These are phyloP conservation scores for Pyrrhia umbra DNA, from an alignment of 2,888 invertebrate species.

Conservation along the genomic window DNA sequence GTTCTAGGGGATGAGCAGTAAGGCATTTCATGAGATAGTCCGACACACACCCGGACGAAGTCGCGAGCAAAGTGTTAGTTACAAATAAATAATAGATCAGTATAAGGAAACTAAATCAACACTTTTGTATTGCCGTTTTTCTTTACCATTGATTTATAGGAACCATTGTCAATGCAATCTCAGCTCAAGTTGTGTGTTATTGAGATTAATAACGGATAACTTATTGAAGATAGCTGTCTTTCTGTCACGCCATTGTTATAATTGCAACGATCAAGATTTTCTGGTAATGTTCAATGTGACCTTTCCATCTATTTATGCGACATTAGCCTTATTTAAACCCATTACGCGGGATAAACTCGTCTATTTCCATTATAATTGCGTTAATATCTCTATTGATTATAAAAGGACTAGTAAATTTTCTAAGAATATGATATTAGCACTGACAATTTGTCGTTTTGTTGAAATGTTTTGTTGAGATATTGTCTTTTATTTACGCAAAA, in stretches of 20 bases:
- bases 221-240: conserved; percentile 25
- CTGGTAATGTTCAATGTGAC: conserved; percentile 26
- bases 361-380: conserved; percentile 24
- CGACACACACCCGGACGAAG: too few relatives aligned
- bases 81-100: conserved; percentile 31
- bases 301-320: conserved; percentile 59
- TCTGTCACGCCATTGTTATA: conserved; percentile 51
- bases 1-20: too few relatives aligned
- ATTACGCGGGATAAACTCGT: conserved; percentile 11
- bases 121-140: conserved; percentile 22
- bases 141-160: conserved; percentile 24
- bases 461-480: neutral
- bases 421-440: neutral
- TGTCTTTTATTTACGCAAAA: neutral
- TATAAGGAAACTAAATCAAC: conserved; percentile 29
- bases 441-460: neutral
- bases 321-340: conserved; percentile 50
- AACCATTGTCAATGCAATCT: conserved; percentile 25
- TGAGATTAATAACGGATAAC: conserved; percentile 40
- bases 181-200: conserved; percentile 38
- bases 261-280: conserved; percentile 31
- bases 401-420: conserved; percentile 2
- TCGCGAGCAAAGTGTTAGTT: too few relatives aligned
- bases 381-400: conserved; percentile 26
- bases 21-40: too few relatives aligned